Base-by-base conservation (phyloP, 2,888 invertebrate species). In the Brachycybe producta region DNA sequence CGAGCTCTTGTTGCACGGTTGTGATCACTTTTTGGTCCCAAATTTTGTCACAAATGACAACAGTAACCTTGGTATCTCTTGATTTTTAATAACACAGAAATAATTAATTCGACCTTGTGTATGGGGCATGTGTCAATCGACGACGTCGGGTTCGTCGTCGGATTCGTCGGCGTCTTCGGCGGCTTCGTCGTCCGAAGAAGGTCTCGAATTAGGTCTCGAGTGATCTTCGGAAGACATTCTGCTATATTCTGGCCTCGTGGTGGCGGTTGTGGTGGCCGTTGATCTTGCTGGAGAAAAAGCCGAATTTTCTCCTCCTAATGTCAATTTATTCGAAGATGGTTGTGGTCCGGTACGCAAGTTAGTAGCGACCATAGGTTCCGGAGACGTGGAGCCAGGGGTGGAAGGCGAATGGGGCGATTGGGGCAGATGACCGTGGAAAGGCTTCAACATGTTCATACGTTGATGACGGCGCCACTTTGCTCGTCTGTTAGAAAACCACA, bases 401-500 rank as follows among this genome's bases (percentile, higher is more conserved):
- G 77, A 73, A 76, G 72, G 58, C n/a, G n/a, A n/a, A 58, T 55
- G 59, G 60, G 55, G 68, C 69, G 53, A 67, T n/a, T n/a, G n/a
- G 68, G 61, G 68, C 68, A 67, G 59, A 64, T 27, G 46, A 45
- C 36, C 41, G 47, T 49, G 42, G 46, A 55, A 57, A 15, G 57
- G 58, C 27, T 57, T 52, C 48, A 87, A 78, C 64, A 86, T 79
- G 73, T 84, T 87, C 85, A 90, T 87, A 70, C 90, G 83, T 72
- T 91, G 90, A 73, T 91, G 90, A 67, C 91, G 84, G 71, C 91
- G 82, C 90, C 90, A 91, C 78, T 91, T 91, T 74, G 91, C 91
- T 76, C 91, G 84, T 84, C 91, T 87, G 84, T 91, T 91, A 79
- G 90, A 91, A 86, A 91, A 91, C 91, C 91, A 91, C 82, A 91